Base-by-base conservation (phyloP, 2,888 invertebrate genomes). In the Pogonocherus hispidulus region DNA sequence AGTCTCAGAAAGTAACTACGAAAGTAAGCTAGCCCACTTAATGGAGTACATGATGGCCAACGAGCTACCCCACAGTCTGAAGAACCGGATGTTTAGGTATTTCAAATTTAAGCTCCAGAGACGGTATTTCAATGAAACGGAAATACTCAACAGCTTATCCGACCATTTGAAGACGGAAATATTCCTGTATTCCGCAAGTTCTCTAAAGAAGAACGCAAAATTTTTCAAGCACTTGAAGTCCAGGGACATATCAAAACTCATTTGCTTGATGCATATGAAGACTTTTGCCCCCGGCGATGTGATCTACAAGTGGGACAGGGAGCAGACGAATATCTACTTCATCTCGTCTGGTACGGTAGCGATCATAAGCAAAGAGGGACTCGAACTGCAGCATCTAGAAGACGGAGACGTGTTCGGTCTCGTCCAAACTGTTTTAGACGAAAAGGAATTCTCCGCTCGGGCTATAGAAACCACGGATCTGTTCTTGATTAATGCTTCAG, bases 21-120 rank as follows among this genome's bases (percentile, higher is more conserved):
- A 86, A 63, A 87, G 87, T 64, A 83, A 89, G 20, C 85, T 87
- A 75, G 84, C 86, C 63, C 87, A 88, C 78, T 72, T 84, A 11
- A 82, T 87, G 81, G 87, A 87, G 66, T 90, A 88, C 75, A 88
- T 88, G 84, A 80, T 80, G 4, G 85, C 87, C 51, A 88, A 88
- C 75, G 87, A 87, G 70, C 83, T 89, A 14, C 87, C 90, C 0
- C 70, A 78, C n/a, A 70, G 80, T 8, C 77, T 89, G 16, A 85
- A 85, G 76, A 80, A 84, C 37, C 85, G 87, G 4, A 81, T 90
- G 4, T 77, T 85, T 1, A 82, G 83, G 3, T 89, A 87, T 76
- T 89, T 89, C 75, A 84, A 86, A 59, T 87, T 88, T 77, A 85
- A 85, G 55, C 89, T 86, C 74, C 87, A 87, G 72, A 86, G 86